Conservation (phyloP, 2,888 invertebrate species). For the Nymphalis polychloros region DNA sequence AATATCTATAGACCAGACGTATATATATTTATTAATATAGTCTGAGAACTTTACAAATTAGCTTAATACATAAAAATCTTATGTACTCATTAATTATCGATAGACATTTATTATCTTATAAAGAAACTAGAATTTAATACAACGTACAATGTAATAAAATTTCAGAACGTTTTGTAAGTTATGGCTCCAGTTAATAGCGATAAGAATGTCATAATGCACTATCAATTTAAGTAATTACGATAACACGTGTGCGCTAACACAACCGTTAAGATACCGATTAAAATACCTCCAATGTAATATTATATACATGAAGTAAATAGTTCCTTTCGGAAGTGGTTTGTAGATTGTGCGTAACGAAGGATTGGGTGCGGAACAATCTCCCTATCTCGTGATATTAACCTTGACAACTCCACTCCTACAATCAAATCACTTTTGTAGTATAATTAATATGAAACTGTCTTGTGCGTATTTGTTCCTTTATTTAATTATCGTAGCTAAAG, state of each 20-base stretch:
- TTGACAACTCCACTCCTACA: constrained; percentile 54
- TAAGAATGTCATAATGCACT: constrained; percentile 11
- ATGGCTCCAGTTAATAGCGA: constrained; percentile 6
- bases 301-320: background rate
- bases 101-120: background rate
- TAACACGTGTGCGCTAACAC: constrained; percentile 16
- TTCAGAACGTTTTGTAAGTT: background rate
- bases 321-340: constrained; percentile 23
- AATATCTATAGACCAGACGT: too few species aligned
- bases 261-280: constrained; percentile 25
- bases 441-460: background rate
- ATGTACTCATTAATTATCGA: too few species aligned
- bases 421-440: constrained; percentile 33
- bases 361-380: constrained; percentile 42
- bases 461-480: too few species aligned
- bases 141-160: background rate
- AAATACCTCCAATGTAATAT: constrained; percentile 18
- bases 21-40: too few species aligned
- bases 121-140: background rate
- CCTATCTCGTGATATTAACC: constrained; percentile 52
- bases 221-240: constrained; percentile 15
- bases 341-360: constrained; percentile 22
- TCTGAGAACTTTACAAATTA: too few species aligned
- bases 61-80: too few species aligned
- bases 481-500: too few species aligned